These are phyloP conservation scores for Bacillus rossius DNA, from an alignment of 1,140 invertebrate species.

Conservation along the genomic window DNA sequence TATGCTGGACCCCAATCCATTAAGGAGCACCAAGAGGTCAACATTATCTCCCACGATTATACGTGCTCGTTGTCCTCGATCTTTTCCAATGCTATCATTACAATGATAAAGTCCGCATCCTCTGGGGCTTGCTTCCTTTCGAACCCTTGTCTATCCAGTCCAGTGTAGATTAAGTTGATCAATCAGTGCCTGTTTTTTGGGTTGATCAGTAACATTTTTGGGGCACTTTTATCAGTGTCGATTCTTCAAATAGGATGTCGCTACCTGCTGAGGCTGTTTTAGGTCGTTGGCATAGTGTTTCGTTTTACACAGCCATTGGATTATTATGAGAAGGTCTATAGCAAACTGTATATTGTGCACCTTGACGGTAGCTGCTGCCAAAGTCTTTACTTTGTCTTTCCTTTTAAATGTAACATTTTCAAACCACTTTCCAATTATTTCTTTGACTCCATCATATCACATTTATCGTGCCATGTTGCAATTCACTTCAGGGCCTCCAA, in stretches of 20 bases:
- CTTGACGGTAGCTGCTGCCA: too few relatives aligned
- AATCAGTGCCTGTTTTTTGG: not conserved
- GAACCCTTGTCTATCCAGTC: not conserved
- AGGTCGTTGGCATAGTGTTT: too few relatives aligned
- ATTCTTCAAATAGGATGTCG: conserved; percentile 1
- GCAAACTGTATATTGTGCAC: too few relatives aligned
- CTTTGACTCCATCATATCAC: not conserved
- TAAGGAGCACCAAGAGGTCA: conserved; percentile 7
- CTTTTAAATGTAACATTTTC: too few relatives aligned
- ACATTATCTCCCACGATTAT: conserved; percentile 6
- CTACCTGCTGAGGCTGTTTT: not conserved
- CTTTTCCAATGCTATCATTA: conserved; percentile 6
- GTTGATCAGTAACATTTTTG: conserved; percentile 2
- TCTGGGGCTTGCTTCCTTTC: conserved; percentile 3
- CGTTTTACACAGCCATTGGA: too few relatives aligned
- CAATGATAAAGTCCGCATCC: conserved; percentile 2
- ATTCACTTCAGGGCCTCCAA: not conserved
- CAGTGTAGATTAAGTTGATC: not conserved
- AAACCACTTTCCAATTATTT: not conserved
- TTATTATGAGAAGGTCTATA: too few relatives aligned
- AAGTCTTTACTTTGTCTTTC: too few relatives aligned
- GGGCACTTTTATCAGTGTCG: not conserved
- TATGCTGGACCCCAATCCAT: conserved; percentile 1
- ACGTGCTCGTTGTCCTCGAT: not conserved
- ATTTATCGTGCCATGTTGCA: not conserved